Evolutionary conservation across 2,888 invertebrate species (phyloP).

Genomic region (Ormyrus nitidulus): DNA sequence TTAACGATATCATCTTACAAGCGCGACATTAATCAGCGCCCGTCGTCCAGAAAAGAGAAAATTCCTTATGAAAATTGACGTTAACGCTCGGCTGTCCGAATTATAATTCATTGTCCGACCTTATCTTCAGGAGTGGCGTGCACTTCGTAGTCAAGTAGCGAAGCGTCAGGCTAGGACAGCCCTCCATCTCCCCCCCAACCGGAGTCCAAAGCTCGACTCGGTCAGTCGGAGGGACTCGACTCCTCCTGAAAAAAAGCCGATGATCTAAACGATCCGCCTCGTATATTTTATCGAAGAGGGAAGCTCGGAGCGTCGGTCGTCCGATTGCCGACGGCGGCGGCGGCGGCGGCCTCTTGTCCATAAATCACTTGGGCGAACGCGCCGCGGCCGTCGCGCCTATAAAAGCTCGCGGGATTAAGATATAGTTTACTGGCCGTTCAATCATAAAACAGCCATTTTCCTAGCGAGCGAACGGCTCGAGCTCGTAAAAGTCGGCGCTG

Average conservation of each 20-base stretch:
- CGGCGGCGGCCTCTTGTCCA: neutral
- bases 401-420: conserved; percentile 54
- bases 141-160: too few relatives aligned
- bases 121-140: too few relatives aligned
- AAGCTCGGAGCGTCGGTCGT: neutral
- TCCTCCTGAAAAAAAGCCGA: neutral
- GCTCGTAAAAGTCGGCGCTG: conserved; percentile 43
- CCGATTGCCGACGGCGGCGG: conserved; percentile 2
- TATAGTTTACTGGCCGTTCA: conserved; percentile 43
- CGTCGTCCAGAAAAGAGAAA: too few relatives aligned
- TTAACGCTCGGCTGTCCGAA: too few relatives aligned
- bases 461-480: conserved; percentile 11
- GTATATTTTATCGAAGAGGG: conserved; percentile 43
- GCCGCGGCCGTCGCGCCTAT: conserved; percentile 38
- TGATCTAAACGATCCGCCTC: conserved; percentile 27
- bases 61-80: too few relatives aligned
- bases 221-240: neutral
- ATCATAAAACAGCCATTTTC: conserved; percentile 54
- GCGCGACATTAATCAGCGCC: too few relatives aligned
- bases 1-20: too few relatives aligned
- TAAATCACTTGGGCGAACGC: conserved; percentile 33
- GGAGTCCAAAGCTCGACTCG: too few relatives aligned
- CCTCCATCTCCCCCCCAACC: too few relatives aligned
- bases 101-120: too few relatives aligned
- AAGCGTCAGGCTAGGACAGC: too few relatives aligned